Evolutionary conservation across 2,113 vertebrate species (phyloP), one percentile per base, ranked within the genome.

Genomic region (Hoplias malabaricus): DNA sequence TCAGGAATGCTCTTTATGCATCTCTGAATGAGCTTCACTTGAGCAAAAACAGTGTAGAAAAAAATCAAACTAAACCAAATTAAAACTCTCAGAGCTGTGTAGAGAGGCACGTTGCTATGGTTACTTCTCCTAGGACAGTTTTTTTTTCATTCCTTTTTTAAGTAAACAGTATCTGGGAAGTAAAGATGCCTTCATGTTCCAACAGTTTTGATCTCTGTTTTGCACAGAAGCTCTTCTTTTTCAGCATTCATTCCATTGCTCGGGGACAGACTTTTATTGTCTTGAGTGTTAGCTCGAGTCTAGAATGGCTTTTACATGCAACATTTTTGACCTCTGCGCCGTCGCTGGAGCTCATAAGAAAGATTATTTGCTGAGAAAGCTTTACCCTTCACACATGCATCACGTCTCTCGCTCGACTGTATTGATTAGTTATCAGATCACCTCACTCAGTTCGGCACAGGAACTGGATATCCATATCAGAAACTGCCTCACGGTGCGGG

Each of bases 81-180:
- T 78, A 75, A 50, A 79, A 79, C 73, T 76, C 68, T 4, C 21
- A 29, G 59, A 53, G 67, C 66, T 48, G 75, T 71, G 29, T 10
- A 70, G 57, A 53, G 67, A 69, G 38, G 56, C 21, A 73, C 25
- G 77, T 82, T 79, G 67, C 81, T 63, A 79, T 82, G 68, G 81
- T 79, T 76, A 83, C 77, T 57, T 11, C 54, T 54, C 19, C 67
- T 75, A 46, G 56, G 21, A 67, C 12, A 56, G 14, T 68, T 71
- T 29, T 33, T 43, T 36, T 65, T 62, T 8, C 16, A 25, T 33
- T 33, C 3, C 34, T 40, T 77, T 81, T 73, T 70, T 33, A 54
- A 53, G 42, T 25, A 69, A 77, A 77, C 75, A 59, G 27, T 70
- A 54, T 65, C 36, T 63, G 63, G 54, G 34, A 75, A 65, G 38